These are phyloP conservation scores for Charaxes varanes DNA, from an alignment of 1,140 invertebrate species.

Conservation along the genomic window DNA sequence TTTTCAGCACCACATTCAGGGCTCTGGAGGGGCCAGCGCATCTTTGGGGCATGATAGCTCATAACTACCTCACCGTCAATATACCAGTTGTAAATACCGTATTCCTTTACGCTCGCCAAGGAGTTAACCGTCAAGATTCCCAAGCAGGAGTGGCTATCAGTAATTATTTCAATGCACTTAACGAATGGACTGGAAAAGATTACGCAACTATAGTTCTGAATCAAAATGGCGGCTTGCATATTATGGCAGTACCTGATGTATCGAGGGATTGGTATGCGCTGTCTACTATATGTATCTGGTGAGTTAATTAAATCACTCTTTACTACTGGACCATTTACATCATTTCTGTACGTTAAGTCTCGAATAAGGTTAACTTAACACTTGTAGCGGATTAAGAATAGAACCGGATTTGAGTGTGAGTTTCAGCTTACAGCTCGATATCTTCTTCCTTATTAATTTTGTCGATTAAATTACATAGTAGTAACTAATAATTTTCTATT, in stretches of 20 bases:
- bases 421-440: too few relatives aligned
- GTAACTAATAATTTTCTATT: too few relatives aligned
- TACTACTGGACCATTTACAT: too few relatives aligned
- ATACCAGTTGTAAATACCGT: constrained; percentile 32
- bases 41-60: constrained; percentile 56
- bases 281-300: constrained; percentile 56
- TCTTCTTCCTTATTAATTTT: too few relatives aligned
- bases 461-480: too few relatives aligned
- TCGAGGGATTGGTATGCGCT: constrained; percentile 44
- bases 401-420: too few relatives aligned
- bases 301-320: constrained; percentile 32
- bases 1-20: constrained; percentile 38
- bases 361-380: too few relatives aligned
- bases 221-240: constrained; percentile 38
- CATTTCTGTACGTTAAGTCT: too few relatives aligned
- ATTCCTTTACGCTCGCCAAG: constrained; percentile 29
- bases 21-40: constrained; percentile 33
- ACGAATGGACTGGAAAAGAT: constrained; percentile 40
- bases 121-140: constrained; percentile 30
- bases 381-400: too few relatives aligned
- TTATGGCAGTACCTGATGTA: constrained; percentile 52
- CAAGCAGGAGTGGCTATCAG: constrained; percentile 43
- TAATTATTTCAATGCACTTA: constrained; percentile 33
- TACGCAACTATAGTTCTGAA: constrained; percentile 36
- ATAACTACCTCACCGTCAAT: constrained; percentile 40